Conservation (phyloP, 2,888 invertebrate species). For the Trissolcus brochymenae region DNA sequence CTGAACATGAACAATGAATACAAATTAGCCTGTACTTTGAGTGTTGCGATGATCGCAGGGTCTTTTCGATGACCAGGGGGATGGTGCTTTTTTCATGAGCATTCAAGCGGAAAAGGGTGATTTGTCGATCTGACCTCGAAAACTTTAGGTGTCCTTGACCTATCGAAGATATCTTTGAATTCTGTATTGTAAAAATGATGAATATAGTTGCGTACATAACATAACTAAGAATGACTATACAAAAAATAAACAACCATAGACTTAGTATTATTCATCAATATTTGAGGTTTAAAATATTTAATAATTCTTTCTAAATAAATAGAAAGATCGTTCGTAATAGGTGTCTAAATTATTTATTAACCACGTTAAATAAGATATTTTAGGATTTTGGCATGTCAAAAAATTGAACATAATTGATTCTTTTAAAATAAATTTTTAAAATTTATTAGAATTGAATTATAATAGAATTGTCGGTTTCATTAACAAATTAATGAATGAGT, state of each 20-base stretch:
- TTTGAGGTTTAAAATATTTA: neutral
- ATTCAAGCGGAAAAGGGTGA: slow-evolving; percentile 73
- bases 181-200: slow-evolving; percentile 22
- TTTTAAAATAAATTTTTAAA: too few species aligned
- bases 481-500: too few species aligned
- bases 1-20: too few species aligned
- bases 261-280: neutral
- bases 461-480: too few species aligned
- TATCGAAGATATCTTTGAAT: slow-evolving; percentile 73
- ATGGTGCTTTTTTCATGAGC: slow-evolving; percentile 67
- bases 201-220: neutral
- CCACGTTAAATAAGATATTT: neutral
- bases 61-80: slow-evolving; percentile 63
- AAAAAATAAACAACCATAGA: neutral
- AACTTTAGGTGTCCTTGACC: slow-evolving; percentile 74
- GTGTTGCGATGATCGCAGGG: slow-evolving; percentile 65
- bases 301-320: neutral
- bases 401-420: too few species aligned
- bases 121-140: slow-evolving; percentile 75
- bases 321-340: too few species aligned
- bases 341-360: too few species aligned
- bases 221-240: too few species aligned
- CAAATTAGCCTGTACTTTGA: slow-evolving; percentile 55
- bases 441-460: too few species aligned
- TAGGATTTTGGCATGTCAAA: too few species aligned